Evolutionary conservation across 2,888 invertebrate genomes (phyloP), one percentile per base, ranked within the genome.

Genomic region (Tortrix viridana): DNA sequence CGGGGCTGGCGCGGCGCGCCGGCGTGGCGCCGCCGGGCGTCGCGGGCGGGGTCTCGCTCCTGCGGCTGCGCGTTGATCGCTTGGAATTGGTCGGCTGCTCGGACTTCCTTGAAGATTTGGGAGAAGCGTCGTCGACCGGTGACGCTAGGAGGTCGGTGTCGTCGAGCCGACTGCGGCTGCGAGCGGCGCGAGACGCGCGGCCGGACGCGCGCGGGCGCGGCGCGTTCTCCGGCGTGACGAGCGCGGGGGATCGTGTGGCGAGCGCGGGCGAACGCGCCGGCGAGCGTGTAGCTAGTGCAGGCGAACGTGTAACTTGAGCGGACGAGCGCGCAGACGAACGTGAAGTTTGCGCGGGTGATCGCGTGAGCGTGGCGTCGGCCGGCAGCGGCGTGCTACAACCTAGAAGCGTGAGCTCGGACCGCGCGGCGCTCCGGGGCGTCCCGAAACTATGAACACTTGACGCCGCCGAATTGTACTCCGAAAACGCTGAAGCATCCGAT

Each of bases 391-490:
- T 53, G 22, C 41, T 47, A 9, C 12, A 38, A 1, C 38, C 38
- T 2, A 38, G 38, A 9, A 38, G 38, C n/a, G 19, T 6, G 47
- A n/a, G 38, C n/a, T 38, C 38, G 48, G 48, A n/a, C 3, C 48
- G 48, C 48, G 48, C n/a, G 22, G 47, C n/a, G 43, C 43, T 26
- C 26, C 26, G 16, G 3, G 38, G 38, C 38, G 38, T 38, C 16
- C 43, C 43, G 43, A 18, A 43, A 5, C 43, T 18, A 5, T 5
- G 2, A n/a, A n/a, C 5, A n/a, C 23, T 22, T 2, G 22, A 22
- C 6, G 47, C 79, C 0, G 75, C 79, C 0, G 88, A 88, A 22
- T 77, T 71, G 56, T 90, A 89, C 2, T 81, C 70, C 0, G 89
- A 86, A 0, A 71, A 68, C 1, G 86, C 46, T 14, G 48, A 79